Base-by-base conservation (phyloP, 2,113 vertebrate species). In the Noturus placidus region DNA sequence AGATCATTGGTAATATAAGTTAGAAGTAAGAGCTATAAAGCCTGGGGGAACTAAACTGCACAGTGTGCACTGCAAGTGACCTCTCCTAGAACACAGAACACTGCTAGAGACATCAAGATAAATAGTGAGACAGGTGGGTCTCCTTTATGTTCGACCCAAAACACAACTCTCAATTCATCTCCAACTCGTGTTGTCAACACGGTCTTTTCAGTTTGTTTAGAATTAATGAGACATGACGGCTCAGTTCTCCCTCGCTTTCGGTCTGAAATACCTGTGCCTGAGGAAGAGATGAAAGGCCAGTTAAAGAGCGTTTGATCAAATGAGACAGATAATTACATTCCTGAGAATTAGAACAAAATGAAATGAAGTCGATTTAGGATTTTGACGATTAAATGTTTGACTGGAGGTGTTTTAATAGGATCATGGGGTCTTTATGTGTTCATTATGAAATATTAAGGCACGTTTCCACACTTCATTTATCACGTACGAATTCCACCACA, bases 311-410 rank as follows among this genome's bases (percentile, higher is more conserved):
- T 77, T 74, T 83, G 81, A 87, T 87, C 74, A 77, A 83, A 83
- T 83, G 42, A 87, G 87, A 87, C 87, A 65, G 87, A 54, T 38
- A 83, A 87, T 87, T 83, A 83, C 78, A 61, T 82, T 74, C 79
- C 65, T 30, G 11, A 59, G 65, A 87, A 86, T 33, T n/a, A 35
- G 57, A 86, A 61, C 38, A 35, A 83, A 87, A 72, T 74, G 33
- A 52, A 82, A 61, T 30, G 52, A 74, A 76, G 56, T 65, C 30
- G 5, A 42, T 65, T 83, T 83, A 87, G 35, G 70, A 77, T 65
- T 54, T 54, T 19, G 19, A 77, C 61, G 38, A 17, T 42, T 72
- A 76, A 74, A 38, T 25, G 54, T 81, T 81, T 63, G n/a, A 76
- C 54, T 20, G 56, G 72, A 27, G 65, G 72, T 54, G 42, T 63